Evolutionary conservation across 2,888 invertebrate species (phyloP), one percentile per base, ranked within the genome.

Genomic region (Selenia dentaria): DNA sequence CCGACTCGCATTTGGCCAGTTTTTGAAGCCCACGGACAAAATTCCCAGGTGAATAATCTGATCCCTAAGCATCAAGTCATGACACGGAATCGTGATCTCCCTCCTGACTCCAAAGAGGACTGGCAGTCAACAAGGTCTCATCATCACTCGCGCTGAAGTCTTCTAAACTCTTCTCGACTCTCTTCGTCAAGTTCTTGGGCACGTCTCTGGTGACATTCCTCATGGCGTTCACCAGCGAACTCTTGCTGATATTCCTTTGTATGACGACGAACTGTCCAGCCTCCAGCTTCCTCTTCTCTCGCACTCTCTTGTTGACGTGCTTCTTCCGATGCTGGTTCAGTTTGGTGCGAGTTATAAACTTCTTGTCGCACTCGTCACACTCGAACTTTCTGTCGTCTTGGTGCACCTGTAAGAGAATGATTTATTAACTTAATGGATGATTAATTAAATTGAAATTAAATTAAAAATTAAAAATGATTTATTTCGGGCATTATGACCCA

Each of bases 291-390:
- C 31, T 37, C 20, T 32, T 37, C 11, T 37, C 25, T 8, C 25
- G 27, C 8, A 28, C 3, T 14, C 40, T 39, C 3, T 18, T 40
- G 5, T 29, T 4, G 6, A 31, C 2, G 14, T 46, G 46, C 3
- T 18, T 40, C 6, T 29, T 4, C 2, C 6, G 14, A 4, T 46
- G 46, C 2, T 35, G 46, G 8, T 22, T 29, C 22, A 46, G 2
- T 16, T 46, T 46, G 5, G 35, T 46, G 1, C 22, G 5, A 0
- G 46, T 46, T 3, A 40, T 35, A 11, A 46, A 48, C 2, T 31
- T 40, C 11, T 46, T 46, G 0, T 26, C 3, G 11, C 46, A 46
- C 1, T 14, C 26, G 0, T 35, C 26, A 9, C 46, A 46, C 2
- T 39, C 22, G 16, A 11, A 16, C 0, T 35, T 22, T 2, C 35